Percentiles rank a stretch among this genome's conserved stretches.
Evolutionary conservation across 2,888 invertebrate species (phyloP).

Genomic region (Poecilus cupreus): DNA sequence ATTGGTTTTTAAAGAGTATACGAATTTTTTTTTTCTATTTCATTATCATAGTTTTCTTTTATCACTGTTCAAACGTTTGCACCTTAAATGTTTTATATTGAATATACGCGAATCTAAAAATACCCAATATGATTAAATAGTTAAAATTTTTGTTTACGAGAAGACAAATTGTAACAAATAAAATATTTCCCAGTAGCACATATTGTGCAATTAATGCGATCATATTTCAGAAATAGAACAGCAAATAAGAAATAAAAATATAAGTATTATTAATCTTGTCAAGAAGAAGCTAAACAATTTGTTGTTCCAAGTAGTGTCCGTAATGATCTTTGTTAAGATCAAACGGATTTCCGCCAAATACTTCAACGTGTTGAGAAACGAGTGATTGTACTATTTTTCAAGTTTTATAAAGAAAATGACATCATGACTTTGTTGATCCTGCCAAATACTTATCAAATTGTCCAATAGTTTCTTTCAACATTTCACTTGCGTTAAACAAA

Average conservation of each 20-base stretch:
- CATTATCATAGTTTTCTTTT: no score
- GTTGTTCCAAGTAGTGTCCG: constrained; percentile 15
- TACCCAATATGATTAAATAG: no score
- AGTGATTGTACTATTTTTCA: constrained; percentile 32
- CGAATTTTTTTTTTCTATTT: no score
- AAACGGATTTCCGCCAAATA: constrained; percentile 36
- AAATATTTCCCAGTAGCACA: background rate
- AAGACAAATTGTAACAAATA: constrained; percentile 3
- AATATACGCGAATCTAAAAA: no score
- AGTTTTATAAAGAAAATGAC: constrained; percentile 28
- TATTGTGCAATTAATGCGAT: constrained; percentile 32
- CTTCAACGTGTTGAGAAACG: background rate
- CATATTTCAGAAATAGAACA: constrained; percentile 31
- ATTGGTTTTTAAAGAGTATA: no score
- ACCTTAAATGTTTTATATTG: no score
- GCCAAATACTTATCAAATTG: background rate
- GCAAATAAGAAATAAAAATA: constrained; percentile 24
- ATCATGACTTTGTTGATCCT: constrained; percentile 20
- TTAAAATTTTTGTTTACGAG: no score
- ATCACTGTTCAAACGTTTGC: no score
- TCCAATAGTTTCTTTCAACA: background rate
- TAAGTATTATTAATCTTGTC: constrained; percentile 28
- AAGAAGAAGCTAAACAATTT: background rate
- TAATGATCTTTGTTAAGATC: constrained; percentile 32
- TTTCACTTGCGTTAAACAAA: background rate